Base-by-base conservation (phyloP, 2,797 vertebrate genomes). In the Dermochelys coriacea region DNA sequence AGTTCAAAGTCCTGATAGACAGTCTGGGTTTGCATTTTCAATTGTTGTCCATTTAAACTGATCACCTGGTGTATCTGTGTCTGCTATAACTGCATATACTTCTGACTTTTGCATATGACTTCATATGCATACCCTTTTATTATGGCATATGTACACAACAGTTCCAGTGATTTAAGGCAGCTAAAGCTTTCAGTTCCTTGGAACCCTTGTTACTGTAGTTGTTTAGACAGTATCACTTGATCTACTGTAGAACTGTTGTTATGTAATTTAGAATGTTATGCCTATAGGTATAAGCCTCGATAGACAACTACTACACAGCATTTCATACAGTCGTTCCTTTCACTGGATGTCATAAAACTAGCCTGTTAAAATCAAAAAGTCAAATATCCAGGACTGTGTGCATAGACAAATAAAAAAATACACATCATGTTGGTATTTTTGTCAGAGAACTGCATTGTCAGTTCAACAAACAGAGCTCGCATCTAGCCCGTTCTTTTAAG, bases 1-100 rank as follows among this genome's bases (percentile, higher is more conserved):
- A 87, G 80, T 23, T 91, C 34, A 90, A 92, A 95, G 92, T 95
- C 96, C 95, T 94, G 23, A 95, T 0, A 78, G 96, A 92, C 89
- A 37, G 86, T 97, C 95, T 97, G 93, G 80, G 90, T 93, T 94
- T 89, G 31, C 93, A 75, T 88, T 93, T 92, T 95, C 77, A 95
- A 55, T 16, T 52, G 80, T 51, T 1, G 0, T 84, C 86, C 91
- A 75, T 81, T 90, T 94, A 92, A 96, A 92, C 74, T 94, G 59
- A 89, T 92, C 1, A 6, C 94, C 87, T 96, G 80, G 47, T 92
- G 80, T 88, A 94, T 86, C 81, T 14, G 0, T 95, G 96, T 94
- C 96, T 96, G 89, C 95, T 96, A n/a, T 94, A 97, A 96, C 96
- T 96, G 87, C 82, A 12, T n/a, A n/a, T n/a, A n/a, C n/a, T n/a